Percentiles rank a stretch among this genome's conserved stretches.
phyloP scores from a whole-genome alignment of 53 echinoderm and acorn worm genomes.

The Stichopus horrens region DNA sequence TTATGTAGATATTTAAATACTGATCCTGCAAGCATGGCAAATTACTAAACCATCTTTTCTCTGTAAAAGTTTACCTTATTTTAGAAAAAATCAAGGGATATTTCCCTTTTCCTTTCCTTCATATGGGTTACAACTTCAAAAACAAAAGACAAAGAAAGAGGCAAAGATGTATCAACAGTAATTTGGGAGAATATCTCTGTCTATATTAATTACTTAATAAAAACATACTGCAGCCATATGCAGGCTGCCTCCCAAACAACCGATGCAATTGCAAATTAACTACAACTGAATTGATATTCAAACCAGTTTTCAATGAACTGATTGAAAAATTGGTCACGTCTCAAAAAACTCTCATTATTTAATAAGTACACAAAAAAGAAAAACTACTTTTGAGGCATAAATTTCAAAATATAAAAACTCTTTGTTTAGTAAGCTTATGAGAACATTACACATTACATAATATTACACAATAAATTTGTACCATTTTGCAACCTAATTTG shows the following conservation, averaged over 20 bases:
- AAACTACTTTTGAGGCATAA: neutral
- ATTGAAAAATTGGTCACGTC: neutral
- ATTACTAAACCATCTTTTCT: too few species aligned
- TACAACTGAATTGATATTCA: neutral
- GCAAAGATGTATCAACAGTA: neutral
- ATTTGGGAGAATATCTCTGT: neutral
- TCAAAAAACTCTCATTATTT: neutral
- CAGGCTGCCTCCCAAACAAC: neutral
- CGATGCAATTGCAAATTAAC: neutral
- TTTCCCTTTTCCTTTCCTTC: too few species aligned
- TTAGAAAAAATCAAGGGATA: too few species aligned
- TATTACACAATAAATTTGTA: slow-evolving; percentile 4
- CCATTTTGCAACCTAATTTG: too few species aligned
- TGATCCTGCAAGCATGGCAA: too few species aligned
- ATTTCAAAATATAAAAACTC: neutral
- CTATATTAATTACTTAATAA: neutral
- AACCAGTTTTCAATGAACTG: neutral
- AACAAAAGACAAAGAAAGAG: neutral
- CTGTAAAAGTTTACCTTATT: too few species aligned
- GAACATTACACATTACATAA: slow-evolving; percentile 35
- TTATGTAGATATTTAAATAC: too few species aligned
- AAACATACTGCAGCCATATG: neutral
- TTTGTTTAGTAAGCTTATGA: neutral
- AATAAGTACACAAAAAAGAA: neutral
- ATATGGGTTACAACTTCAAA: neutral